Evolutionary conservation across 2,797 vertebrate species (phyloP).

Genomic region (Onychomys torridus): DNA sequence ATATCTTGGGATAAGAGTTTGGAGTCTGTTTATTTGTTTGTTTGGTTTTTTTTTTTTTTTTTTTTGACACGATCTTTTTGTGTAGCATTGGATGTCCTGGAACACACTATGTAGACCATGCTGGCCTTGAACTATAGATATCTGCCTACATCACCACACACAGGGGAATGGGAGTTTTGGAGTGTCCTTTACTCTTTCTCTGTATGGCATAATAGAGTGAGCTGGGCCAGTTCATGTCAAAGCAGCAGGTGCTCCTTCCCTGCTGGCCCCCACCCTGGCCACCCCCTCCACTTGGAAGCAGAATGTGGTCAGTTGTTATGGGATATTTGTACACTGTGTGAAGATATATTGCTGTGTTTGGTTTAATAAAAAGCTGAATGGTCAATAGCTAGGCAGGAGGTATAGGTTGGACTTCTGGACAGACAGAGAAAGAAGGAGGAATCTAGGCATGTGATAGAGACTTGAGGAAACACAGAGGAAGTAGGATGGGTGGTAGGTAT

Average conservation of each 20-base stretch:
- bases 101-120: background rate
- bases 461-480: no score
- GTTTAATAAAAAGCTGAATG: no score
- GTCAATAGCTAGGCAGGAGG: no score
- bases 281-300: background rate
- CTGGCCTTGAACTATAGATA: background rate
- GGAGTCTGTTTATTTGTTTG: background rate
- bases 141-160: rapidly evolving
- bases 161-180: background rate
- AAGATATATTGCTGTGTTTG: no score
- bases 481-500: no score
- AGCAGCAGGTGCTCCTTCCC: background rate
- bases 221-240: background rate
- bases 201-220: background rate
- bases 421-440: no score
- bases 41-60: background rate
- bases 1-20: background rate
- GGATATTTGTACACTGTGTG: no score
- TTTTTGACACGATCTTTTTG: background rate
- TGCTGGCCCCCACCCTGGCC: background rate
- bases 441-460: no score
- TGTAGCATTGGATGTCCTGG: background rate
- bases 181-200: background rate
- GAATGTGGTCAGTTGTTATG: background rate
- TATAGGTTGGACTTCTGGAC: no score